Evolutionary conservation across 2,113 vertebrate genomes (phyloP).

Genomic region (Bungarus multicinctus): DNA sequence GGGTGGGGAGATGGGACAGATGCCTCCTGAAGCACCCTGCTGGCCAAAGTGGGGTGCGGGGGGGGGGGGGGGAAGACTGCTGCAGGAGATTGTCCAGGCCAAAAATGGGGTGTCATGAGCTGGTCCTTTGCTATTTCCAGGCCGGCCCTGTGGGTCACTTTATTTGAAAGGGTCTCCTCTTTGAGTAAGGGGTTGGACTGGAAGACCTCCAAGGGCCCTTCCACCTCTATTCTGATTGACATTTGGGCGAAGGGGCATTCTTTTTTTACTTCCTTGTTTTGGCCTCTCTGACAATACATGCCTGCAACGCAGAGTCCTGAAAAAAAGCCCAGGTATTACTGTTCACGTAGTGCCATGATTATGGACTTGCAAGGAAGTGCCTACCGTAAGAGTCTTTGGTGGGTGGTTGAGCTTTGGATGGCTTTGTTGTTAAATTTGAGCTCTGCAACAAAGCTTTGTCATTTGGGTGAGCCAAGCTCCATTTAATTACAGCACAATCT

Average conservation of each 20-base stretch:
- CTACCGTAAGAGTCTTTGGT: not conserved
- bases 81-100: too few relatives aligned
- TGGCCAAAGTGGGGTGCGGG: too few relatives aligned
- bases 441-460: conserved; percentile 50
- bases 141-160: too few relatives aligned
- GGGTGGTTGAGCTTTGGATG: not conserved
- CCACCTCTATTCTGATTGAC: too few relatives aligned
- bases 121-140: too few relatives aligned
- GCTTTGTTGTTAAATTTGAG: conserved; percentile 16
- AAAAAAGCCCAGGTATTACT: not conserved
- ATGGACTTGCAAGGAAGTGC: conserved; percentile 6
- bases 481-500: conserved; percentile 58
- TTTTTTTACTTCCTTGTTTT: not conserved
- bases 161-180: too few relatives aligned
- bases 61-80: accelerated
- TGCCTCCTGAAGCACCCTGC: too few relatives aligned
- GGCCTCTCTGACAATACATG: not conserved
- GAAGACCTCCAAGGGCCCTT: too few relatives aligned
- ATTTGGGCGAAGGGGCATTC: not conserved
- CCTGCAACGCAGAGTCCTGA: too few relatives aligned
- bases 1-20: too few relatives aligned
- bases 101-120: too few relatives aligned
- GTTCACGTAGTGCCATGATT: not conserved
- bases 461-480: conserved; percentile 51
- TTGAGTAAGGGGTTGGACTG: too few relatives aligned